Evolutionary conservation across 2,797 vertebrate species (phyloP).

Genomic region (Eptatretus atami): DNA sequence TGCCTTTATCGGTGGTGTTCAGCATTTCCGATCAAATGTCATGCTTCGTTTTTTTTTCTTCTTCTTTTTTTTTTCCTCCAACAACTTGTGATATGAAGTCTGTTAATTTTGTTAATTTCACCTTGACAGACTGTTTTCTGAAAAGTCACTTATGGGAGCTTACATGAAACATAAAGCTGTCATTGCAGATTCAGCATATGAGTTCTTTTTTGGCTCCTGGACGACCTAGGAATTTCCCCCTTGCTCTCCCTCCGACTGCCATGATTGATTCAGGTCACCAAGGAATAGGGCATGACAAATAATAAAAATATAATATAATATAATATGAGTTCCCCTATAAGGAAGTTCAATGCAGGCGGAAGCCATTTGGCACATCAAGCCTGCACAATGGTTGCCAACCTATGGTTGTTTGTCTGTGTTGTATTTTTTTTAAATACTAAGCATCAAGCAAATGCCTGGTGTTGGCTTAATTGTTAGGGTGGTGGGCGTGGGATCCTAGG

Average conservation of each 20-base stretch:
- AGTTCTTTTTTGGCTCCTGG: not conserved
- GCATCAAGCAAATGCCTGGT: too few species aligned
- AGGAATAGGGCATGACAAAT: too few species aligned
- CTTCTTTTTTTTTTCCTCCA: not conserved
- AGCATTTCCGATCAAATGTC: conserved; percentile 2
- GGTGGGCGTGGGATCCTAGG: too few species aligned
- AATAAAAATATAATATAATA: too few species aligned
- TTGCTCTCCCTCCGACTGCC: not conserved
- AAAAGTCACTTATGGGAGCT: not conserved
- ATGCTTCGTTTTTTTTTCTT: not conserved
- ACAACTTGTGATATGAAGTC: not conserved
- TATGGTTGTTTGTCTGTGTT: too few species aligned
- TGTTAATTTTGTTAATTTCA: not conserved
- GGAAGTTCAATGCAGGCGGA: too few species aligned
- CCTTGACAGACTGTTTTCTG: not conserved
- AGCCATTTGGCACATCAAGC: too few species aligned
- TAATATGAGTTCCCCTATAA: too few species aligned
- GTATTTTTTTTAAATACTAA: too few species aligned
- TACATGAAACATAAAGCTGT: not conserved
- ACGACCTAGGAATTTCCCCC: not conserved
- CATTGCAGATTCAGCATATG: not conserved
- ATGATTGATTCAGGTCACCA: too few species aligned
- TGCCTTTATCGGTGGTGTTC: not conserved
- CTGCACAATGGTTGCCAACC: too few species aligned
- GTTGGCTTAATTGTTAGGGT: too few species aligned